Evolutionary conservation across 2,888 invertebrate genomes (phyloP).

Genomic region (Megalurothrips usitatus): DNA sequence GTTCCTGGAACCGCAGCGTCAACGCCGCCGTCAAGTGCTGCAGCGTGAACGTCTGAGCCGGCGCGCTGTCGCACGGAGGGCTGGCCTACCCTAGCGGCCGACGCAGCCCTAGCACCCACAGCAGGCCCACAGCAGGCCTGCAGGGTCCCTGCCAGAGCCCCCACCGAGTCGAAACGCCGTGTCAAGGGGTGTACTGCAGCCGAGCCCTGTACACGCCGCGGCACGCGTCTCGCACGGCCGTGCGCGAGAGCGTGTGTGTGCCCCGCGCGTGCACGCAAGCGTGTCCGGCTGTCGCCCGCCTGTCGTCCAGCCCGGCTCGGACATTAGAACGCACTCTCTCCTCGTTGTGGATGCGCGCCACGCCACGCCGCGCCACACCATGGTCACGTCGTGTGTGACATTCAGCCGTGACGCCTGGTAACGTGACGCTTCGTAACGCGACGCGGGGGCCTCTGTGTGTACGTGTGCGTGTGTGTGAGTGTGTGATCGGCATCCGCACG

Average conservation of each 20-base stretch:
- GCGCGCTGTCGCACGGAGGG: too few relatives aligned
- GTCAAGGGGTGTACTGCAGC: background rate
- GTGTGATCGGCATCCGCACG: too few relatives aligned
- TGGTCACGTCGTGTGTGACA: background rate
- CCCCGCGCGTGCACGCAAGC: background rate
- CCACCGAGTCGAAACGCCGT: background rate
- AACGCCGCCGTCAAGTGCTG: too few relatives aligned
- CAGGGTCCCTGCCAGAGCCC: too few relatives aligned
- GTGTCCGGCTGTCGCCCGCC: background rate
- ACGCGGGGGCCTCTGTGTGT: background rate
- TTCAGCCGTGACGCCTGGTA: too few relatives aligned
- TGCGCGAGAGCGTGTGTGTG: background rate
- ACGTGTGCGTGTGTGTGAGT: background rate
- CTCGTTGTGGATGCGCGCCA: background rate
- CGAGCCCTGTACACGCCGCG: background rate
- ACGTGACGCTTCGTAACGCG: too few relatives aligned
- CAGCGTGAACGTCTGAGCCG: too few relatives aligned
- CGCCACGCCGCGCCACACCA: background rate
- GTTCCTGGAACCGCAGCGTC: too few relatives aligned
- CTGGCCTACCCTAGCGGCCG: too few relatives aligned
- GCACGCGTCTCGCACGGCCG: background rate
- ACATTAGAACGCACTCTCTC: conserved; percentile 19
- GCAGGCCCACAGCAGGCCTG: too few relatives aligned
- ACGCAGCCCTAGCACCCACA: too few relatives aligned
- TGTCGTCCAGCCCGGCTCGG: background rate